Evolutionary conservation across 2,797 vertebrate genomes (phyloP), one percentile per base, ranked within the genome.

Genomic region (Scolopax bukidnonensis): DNA sequence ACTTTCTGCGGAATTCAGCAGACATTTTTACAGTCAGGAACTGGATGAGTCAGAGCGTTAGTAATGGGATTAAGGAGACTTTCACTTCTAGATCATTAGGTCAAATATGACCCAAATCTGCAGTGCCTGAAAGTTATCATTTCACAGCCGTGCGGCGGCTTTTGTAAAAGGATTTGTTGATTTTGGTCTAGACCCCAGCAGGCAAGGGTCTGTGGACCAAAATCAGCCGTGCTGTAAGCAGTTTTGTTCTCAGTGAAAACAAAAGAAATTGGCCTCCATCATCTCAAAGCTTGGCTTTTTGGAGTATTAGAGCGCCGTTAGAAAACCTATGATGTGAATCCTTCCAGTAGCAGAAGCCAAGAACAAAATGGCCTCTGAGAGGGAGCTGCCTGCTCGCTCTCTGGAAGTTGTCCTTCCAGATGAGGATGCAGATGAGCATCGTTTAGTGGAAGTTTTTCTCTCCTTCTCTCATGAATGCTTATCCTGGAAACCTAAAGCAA

Each of bases 41-140:
- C 77, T 15, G 41, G 81, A 59, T 82, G 79, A 95, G 67, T 93
- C 76, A 84, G 54, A 78, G 70, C 5, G 0, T 17, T 76, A 74
- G 65, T 94, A 93, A 96, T 84, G 90, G 77, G 90, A 96, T 95
- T 95, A 97, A 84, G 63, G 67, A 80, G 77, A 86, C 87, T 94
- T 95, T 89, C 53, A 28, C 74, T 96, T 94, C 77, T 93, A 92
- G 90, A 96, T 89, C 86, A 70, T 91, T 89, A 87, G 90, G 95
- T 96, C 93, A 93, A 93, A 94, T 89, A 77, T 85, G 92, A 90
- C 93, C 91, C 79, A 91, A 93, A 92, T 91, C 74, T 40, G 2
- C 45, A 45, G 73, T 85, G 82, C 73, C 78, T 87, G 78, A 64
- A 84, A 95, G 84, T 96, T 94, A 84, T 51, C 78, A 77, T 83